Evolutionary conservation across 2,797 vertebrate genomes (phyloP), one percentile per base, ranked within the genome.

Genomic region (Coilia nasus): DNA sequence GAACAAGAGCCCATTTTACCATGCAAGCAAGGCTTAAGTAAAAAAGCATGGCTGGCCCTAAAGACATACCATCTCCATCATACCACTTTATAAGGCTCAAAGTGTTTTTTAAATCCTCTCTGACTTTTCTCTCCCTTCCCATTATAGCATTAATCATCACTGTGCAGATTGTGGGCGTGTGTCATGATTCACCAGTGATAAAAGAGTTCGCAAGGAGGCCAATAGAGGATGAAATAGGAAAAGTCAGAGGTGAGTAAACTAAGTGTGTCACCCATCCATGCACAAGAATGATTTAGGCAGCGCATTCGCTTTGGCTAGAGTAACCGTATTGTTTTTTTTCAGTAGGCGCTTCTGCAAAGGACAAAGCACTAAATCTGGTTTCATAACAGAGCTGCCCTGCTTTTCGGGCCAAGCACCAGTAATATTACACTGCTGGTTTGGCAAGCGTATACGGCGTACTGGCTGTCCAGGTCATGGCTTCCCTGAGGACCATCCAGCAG

Each of bases 341-440:
- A 19, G 31, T 5, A 21, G 31, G 64, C 19, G 81, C 62, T 46
- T 81, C 50, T 60, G 9, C 54, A 64, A n/a, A 46, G 28, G 67
- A 85, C 82, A 85, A 85, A 75, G 81, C 81, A 85, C 54, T 85
- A 25, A 28, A 85, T 75, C 3, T 41, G 67, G 35, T 75, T 75
- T 75, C 31, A 17, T 75, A 75, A 75, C 3, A 14, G 35, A 21
- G 31, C 50, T 54, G 50, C 2, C 50, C 50, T 54, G 50, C 67
- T 41, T 4, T 75, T 6, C 17, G 67, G 31, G 31, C 64, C 64
- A 71, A 71, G 28, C 67, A 19, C 5, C 14, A 75, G 67, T 75
- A 75, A 75, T 41, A 31, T 75, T 75, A 75, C 67, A 75, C 67
- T 75, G 67, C 17, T 21, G 31, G 67, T 28, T 75, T 41, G 67